phyloP scores from a whole-genome alignment of 2,113 vertebrate species.

The Platysternon megacephalum region DNA sequence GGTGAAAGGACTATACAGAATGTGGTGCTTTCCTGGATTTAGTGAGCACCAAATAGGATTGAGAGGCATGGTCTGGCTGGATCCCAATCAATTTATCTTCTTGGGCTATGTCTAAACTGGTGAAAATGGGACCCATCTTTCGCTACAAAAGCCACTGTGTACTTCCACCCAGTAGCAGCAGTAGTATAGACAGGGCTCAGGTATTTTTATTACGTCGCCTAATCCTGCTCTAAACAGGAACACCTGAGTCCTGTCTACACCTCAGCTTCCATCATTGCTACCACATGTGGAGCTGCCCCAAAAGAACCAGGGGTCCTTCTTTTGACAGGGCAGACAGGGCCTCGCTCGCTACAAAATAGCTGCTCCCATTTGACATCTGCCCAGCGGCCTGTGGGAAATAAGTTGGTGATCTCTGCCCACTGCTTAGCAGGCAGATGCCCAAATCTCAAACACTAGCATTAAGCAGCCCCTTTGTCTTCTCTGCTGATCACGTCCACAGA shows the following conservation, averaged over 20 bases:
- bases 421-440: neutral
- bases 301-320: neutral
- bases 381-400: neutral
- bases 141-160: rapidly evolving
- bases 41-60: neutral
- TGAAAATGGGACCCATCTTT: neutral
- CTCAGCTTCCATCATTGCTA: neutral
- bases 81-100: neutral
- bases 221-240: neutral
- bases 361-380: neutral
- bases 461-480: rapidly evolving
- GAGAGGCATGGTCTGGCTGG: neutral
- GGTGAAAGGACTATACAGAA: neutral
- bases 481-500: neutral
- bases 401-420: rapidly evolving
- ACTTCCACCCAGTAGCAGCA: neutral
- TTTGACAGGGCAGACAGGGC: neutral
- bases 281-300: neutral
- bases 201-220: neutral
- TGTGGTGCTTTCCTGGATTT: slow-evolving; percentile 8
- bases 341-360: rapidly evolving
- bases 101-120: neutral
- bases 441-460: neutral
- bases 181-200: neutral
- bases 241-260: neutral